phyloP scores from a whole-genome alignment of 2,113 vertebrate species.

The Menidia beryllina region DNA sequence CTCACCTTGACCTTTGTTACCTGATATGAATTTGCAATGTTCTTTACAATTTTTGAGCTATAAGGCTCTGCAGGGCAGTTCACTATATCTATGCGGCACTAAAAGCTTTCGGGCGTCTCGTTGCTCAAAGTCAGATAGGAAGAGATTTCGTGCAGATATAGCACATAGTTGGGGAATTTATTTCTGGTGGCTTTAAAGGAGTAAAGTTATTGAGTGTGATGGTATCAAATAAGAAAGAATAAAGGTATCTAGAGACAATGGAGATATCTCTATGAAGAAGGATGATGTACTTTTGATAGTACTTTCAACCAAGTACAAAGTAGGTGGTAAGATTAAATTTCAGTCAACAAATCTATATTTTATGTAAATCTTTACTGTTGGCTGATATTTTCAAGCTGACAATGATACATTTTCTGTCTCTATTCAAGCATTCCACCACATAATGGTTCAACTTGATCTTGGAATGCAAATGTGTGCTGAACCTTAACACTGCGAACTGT shows the following conservation, averaged over 20 bases:
- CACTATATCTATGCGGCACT: neutral
- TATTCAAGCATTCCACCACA: conserved; percentile 18
- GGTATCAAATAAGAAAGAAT: conserved; percentile 56
- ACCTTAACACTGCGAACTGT: conserved; percentile 21
- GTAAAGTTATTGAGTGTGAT: conserved; percentile 69
- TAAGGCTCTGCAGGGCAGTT: conserved; percentile 13
- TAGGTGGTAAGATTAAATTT: conserved; percentile 46
- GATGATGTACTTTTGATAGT: conserved; percentile 56
- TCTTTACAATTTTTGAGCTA: neutral
- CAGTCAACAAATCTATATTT: conserved; percentile 37
- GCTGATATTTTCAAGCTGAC: conserved; percentile 7
- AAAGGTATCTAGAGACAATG: conserved; percentile 48
- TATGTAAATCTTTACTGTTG: conserved; percentile 12
- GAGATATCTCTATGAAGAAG: conserved; percentile 48
- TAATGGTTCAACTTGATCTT: conserved; percentile 22
- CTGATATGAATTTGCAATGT: conserved; percentile 15
- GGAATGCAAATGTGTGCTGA: conserved; percentile 38
- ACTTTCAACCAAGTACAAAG: conserved; percentile 52
- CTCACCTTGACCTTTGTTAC: conserved; percentile 33
- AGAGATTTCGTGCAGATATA: conserved; percentile 21
- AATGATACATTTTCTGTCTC: conserved; percentile 8
- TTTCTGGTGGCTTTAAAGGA: conserved; percentile 43
- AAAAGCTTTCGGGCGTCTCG: conserved; percentile 39
- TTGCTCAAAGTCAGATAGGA: conserved; percentile 19
- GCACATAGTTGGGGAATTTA: conserved; percentile 32